Conservation (phyloP, 2,113 vertebrate species). For the Struthidea cinerea region DNA sequence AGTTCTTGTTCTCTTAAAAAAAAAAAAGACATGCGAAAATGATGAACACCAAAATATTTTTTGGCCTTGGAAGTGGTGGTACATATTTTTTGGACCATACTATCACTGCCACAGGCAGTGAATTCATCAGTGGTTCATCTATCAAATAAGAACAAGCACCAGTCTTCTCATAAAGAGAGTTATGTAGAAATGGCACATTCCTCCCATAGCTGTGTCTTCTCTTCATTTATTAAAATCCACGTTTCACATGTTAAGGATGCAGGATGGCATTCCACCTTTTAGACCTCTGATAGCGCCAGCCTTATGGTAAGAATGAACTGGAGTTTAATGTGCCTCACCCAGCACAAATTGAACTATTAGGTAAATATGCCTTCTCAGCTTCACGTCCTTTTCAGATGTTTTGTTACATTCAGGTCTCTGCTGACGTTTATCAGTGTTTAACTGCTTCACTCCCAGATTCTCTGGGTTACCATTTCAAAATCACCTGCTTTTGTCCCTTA, state of each 20-base stretch:
- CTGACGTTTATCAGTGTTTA: background rate
- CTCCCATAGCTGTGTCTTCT: background rate
- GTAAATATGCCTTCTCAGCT: background rate
- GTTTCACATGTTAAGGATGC: background rate
- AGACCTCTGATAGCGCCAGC: background rate
- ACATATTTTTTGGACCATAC: background rate
- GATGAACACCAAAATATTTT: background rate
- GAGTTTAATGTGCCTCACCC: background rate
- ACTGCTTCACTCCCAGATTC: background rate
- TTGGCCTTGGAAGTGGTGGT: background rate
- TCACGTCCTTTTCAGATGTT: background rate
- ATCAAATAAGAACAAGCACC: slow-evolving; percentile 7
- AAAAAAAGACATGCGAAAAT: background rate
- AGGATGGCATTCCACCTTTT: background rate
- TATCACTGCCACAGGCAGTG: background rate
- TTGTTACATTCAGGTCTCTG: background rate
- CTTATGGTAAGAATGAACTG: background rate
- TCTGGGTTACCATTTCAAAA: background rate
- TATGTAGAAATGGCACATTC: background rate
- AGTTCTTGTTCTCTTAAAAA: background rate
- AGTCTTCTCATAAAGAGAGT: background rate
- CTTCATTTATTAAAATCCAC: background rate
- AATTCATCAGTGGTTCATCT: background rate
- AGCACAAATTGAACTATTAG: background rate
- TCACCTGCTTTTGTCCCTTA: background rate